Percentiles rank a stretch among this genome's conserved stretches.
These are phyloP conservation scores for Heliconius cydno DNA, from an alignment of 2,888 invertebrate genomes.

Conservation along the genomic window DNA sequence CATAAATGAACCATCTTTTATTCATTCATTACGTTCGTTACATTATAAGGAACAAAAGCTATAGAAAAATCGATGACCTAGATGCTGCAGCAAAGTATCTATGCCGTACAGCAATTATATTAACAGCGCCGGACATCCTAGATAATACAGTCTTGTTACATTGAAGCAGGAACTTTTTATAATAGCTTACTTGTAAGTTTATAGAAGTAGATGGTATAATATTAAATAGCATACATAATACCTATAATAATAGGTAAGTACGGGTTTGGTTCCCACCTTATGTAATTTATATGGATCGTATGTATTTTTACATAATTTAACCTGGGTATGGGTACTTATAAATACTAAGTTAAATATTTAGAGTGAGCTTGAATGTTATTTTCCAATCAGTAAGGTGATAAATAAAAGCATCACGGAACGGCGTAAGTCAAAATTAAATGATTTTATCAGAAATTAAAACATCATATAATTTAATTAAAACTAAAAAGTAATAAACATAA, in stretches of 20 bases:
- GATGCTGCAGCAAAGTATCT: constrained; percentile 3
- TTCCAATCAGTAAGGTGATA: no score
- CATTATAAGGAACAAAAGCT: constrained; percentile 5
- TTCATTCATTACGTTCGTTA: neutral
- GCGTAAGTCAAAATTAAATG: no score
- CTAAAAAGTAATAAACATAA: neutral
- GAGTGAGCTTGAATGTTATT: no score
- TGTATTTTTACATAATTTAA: neutral
- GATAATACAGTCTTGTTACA: constrained; percentile 11
- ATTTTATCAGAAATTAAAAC: neutral
- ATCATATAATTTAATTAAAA: neutral
- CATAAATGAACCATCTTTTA: neutral
- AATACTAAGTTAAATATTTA: no score
- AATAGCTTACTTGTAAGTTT: neutral
- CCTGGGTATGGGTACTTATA: no score
- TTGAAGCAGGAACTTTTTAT: neutral
- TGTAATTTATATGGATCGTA: neutral
- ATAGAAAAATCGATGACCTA: constrained; percentile 9
- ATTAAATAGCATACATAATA: neutral
- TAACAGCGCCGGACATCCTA: constrained; percentile 13
- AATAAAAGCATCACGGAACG: no score
- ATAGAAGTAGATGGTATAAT: neutral
- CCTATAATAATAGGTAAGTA: neutral
- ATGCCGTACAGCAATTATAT: constrained; percentile 3
- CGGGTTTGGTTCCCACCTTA: neutral